Conservation (phyloP, 2,888 invertebrate species). For the Tiphia femorata region DNA sequence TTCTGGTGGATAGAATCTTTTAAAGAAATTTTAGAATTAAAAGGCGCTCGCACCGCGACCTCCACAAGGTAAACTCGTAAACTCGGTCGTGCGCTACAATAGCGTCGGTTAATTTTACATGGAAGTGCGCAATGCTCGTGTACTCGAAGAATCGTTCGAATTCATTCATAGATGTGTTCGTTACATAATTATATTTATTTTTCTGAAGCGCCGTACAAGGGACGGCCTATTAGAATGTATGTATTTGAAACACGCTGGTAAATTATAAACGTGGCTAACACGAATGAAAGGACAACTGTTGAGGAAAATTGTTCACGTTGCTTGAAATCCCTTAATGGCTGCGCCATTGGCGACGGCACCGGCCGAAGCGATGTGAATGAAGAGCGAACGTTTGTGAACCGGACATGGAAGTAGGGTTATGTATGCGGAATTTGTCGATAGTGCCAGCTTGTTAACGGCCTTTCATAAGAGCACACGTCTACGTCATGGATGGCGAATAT, state of each 20-base stretch:
- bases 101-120: conserved; percentile 1
- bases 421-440: not conserved
- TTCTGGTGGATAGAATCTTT: too few relatives aligned
- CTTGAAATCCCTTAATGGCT: not conserved
- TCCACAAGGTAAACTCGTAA: conserved; percentile 27
- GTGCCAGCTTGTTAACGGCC: conserved; percentile 18
- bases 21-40: too few relatives aligned
- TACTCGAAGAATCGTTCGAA: not conserved
- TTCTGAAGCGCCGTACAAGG: too few relatives aligned
- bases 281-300: too few relatives aligned
- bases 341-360: not conserved
- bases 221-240: too few relatives aligned
- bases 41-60: conserved; percentile 18
- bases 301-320: too few relatives aligned
- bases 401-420: conserved; percentile 16
- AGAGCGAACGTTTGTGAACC: conserved; percentile 12
- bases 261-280: too few relatives aligned
- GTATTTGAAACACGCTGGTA: too few relatives aligned
- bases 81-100: conserved; percentile 14
- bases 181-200: not conserved
- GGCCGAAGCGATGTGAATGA: conserved; percentile 10
- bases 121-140: conserved; percentile 2
- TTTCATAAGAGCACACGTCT: not conserved
- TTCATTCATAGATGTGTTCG: not conserved
- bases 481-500: conserved; percentile 35